These are phyloP conservation scores for Molossus molossus DNA, from an alignment of 2,797 vertebrate genomes.

Conservation along the genomic window DNA sequence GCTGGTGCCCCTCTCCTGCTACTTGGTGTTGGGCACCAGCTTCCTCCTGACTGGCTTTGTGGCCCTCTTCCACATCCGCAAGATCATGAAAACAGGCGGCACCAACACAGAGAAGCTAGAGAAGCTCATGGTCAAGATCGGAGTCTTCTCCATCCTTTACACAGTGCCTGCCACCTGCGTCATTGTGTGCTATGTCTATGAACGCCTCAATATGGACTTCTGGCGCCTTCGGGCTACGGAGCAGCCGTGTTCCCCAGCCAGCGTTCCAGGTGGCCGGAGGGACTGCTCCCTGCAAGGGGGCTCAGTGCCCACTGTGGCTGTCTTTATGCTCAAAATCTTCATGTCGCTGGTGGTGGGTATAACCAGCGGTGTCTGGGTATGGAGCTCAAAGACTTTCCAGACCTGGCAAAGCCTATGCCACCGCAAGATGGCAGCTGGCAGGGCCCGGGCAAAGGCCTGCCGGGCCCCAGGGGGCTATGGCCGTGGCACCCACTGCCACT, in stretches of 20 bases:
- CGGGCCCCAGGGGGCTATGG: conserved; percentile 92
- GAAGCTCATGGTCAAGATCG: conserved; percentile 99
- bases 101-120: conserved; percentile 99
- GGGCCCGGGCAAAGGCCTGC: conserved; percentile 95
- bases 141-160: conserved; percentile 99
- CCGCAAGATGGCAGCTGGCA: conserved; percentile 93
- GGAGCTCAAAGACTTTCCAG: conserved; percentile 99
- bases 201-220: conserved; percentile 97
- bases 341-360: conserved; percentile 99
- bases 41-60: conserved; percentile 99
- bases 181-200: conserved; percentile 98
- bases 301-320: conserved; percentile 96
- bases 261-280: conserved; percentile 90
- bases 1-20: conserved; percentile 97
- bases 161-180: conserved; percentile 98
- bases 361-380: conserved; percentile 99
- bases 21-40: conserved; percentile 97
- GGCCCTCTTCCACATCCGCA: conserved; percentile 98
- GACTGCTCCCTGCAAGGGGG: conserved; percentile 94
- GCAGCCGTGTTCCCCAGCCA: conserved; percentile 90
- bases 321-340: conserved; percentile 99
- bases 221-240: conserved; percentile 95
- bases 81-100: conserved; percentile 98
- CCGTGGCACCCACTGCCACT: conserved; percentile 95
- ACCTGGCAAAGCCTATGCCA: conserved; percentile 98